phyloP scores from a whole-genome alignment of 2,797 vertebrate genomes.

The Neostethus bicornis region DNA sequence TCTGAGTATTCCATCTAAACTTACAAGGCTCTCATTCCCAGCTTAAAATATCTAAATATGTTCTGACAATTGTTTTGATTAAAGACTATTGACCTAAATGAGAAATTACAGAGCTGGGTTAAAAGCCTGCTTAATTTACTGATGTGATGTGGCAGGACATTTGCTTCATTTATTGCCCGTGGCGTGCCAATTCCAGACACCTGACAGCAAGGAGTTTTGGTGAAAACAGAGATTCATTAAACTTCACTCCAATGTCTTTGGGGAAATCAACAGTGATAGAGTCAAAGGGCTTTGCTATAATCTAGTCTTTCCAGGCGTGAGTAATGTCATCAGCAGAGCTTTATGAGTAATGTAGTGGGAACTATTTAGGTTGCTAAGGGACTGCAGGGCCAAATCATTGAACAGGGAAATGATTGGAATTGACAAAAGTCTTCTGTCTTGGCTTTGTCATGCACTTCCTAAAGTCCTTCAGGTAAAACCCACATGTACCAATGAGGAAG shows the following conservation, averaged over 20 bases:
- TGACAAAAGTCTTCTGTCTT: slow-evolving; percentile 56
- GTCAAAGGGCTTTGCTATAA: slow-evolving; percentile 70
- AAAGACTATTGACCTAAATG: slow-evolving; percentile 46
- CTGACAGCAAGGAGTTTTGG: slow-evolving; percentile 49
- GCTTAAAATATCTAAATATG: slow-evolving; percentile 24
- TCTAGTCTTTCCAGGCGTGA: slow-evolving; percentile 69
- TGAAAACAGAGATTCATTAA: slow-evolving; percentile 76
- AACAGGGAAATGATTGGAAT: slow-evolving; percentile 57
- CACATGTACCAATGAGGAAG: neutral
- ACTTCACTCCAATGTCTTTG: slow-evolving; percentile 63
- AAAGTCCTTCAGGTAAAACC: slow-evolving; percentile 7
- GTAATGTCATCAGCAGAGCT: slow-evolving; percentile 65
- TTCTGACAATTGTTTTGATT: slow-evolving; percentile 34
- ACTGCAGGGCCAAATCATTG: slow-evolving; percentile 55
- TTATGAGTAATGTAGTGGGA: slow-evolving; percentile 76
- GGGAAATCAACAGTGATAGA: slow-evolving; percentile 78
- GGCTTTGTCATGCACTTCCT: slow-evolving; percentile 19
- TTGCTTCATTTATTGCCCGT: slow-evolving; percentile 51
- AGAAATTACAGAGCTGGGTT: slow-evolving; percentile 60
- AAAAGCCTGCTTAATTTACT: slow-evolving; percentile 52
- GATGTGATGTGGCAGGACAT: slow-evolving; percentile 43
- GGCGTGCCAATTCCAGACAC: slow-evolving; percentile 56
- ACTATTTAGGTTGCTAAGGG: slow-evolving; percentile 67
- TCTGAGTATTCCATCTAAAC: neutral
- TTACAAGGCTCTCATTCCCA: neutral